Evolutionary conservation across 2,113 vertebrate species (phyloP).

Genomic region (Todiramphus saurophagus): DNA sequence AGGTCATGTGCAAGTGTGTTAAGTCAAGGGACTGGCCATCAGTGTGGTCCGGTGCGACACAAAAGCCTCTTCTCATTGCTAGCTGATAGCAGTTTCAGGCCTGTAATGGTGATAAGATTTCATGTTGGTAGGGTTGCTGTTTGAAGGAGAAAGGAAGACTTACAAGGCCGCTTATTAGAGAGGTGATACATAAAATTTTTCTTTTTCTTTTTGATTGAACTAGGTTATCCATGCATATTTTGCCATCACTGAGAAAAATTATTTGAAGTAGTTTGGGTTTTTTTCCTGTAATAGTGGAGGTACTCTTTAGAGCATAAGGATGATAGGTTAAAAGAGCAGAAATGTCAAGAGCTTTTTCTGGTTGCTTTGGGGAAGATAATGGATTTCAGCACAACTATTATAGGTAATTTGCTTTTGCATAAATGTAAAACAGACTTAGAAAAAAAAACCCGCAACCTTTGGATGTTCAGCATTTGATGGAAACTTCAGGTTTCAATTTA

Average conservation of each 20-base stretch:
- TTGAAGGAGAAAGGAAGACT: neutral
- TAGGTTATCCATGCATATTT: neutral
- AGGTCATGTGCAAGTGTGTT: neutral
- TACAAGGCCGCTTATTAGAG: neutral
- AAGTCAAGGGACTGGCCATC: neutral
- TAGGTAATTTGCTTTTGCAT: constrained; percentile 50
- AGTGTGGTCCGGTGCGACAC: neutral
- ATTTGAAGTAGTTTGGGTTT: neutral
- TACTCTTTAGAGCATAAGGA: neutral
- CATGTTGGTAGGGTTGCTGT: neutral
- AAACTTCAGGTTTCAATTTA: constrained; percentile 32
- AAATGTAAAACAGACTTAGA: constrained; percentile 23
- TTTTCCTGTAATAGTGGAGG: neutral
- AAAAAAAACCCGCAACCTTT: neutral
- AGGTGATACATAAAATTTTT: neutral
- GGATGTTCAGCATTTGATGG: constrained; percentile 24
- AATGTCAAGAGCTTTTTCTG: constrained; percentile 21
- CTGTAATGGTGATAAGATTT: neutral
- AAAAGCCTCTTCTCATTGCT: neutral
- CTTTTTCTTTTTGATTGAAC: neutral
- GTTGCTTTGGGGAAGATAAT: constrained; percentile 46
- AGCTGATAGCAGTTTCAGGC: neutral
- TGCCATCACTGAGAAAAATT: neutral
- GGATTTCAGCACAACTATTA: constrained; percentile 54
- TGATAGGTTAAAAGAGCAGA: constrained; percentile 27